Conservation (phyloP, 1,140 invertebrate genomes). For the Lepidurus arcticus region DNA sequence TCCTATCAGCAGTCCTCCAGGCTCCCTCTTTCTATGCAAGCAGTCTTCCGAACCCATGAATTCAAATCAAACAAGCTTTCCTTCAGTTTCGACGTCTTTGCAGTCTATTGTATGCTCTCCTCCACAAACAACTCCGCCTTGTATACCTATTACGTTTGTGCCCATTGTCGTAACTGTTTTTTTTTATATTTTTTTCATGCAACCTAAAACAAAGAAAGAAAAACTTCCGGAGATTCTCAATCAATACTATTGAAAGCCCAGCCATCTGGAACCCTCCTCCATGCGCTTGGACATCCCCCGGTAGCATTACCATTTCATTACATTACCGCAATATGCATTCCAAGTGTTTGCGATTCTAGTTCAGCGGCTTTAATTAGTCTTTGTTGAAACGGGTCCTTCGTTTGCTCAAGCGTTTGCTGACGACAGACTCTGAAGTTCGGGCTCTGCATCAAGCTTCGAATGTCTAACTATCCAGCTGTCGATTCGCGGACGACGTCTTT, state of each 20-base stretch:
- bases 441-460: not conserved
- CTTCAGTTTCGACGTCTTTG: not conserved
- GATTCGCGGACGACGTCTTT: not conserved
- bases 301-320: not conserved
- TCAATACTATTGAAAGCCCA: constrained; percentile 6
- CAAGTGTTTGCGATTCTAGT: not conserved
- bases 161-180: not conserved
- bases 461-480: not conserved
- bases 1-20: not conserved
- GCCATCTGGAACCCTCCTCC: not conserved
- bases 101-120: not conserved
- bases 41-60: not conserved
- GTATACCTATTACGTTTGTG: not conserved
- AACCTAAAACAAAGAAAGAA: no score
- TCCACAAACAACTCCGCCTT: not conserved
- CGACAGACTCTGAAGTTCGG: not conserved
- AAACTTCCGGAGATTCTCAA: not conserved
- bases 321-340: not conserved
- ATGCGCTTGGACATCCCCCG: not conserved
- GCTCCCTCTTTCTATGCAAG: not conserved
- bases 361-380: no score
- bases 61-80: constrained; percentile 2
- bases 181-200: not conserved
- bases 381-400: no score
- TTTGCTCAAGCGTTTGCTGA: not conserved